Percentiles rank a stretch among this genome's conserved stretches.
These are phyloP conservation scores for Sinocyclocheilus rhinocerous DNA, from an alignment of 2,113 vertebrate genomes.

Conservation along the genomic window DNA sequence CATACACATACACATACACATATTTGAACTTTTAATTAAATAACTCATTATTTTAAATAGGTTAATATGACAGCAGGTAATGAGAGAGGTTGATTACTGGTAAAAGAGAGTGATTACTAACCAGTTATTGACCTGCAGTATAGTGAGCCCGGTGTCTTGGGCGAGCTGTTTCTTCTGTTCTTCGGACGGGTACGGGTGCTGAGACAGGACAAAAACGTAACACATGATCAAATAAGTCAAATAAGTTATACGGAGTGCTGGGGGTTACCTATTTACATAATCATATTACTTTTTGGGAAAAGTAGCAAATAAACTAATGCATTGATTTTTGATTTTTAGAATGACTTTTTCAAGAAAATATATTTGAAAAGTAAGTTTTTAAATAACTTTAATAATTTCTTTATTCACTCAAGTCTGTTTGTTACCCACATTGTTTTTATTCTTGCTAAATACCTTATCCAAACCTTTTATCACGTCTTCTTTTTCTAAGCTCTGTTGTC, in stretches of 20 bases:
- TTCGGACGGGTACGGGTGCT: conserved; percentile 88
- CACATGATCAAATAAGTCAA: not conserved
- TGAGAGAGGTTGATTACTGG: not conserved
- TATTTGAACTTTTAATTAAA: not conserved
- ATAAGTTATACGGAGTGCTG: too few species aligned
- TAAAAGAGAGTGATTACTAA: conserved; percentile 69
- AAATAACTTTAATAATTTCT: not conserved
- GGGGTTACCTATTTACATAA: not conserved
- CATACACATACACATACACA: not conserved
- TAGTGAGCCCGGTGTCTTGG: conserved; percentile 89
- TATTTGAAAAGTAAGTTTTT: too few species aligned
- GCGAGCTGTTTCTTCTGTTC: conserved; percentile 93
- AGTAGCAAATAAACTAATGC: too few species aligned
- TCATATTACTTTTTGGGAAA: too few species aligned
- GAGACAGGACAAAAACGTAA: conserved; percentile 43
- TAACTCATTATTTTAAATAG: not conserved
- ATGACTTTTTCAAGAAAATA: not conserved
- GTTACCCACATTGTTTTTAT: not conserved
- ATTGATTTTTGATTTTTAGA: too few species aligned
- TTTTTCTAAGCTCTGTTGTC: not conserved
- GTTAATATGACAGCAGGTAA: not conserved
- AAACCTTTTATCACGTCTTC: not conserved
- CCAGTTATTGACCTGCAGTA: conserved; percentile 86
- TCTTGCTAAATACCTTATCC: not conserved
- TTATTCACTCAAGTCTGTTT: not conserved